Base-by-base conservation (phyloP, 2,888 invertebrate species). In the Stenchaetothrips biformis region DNA sequence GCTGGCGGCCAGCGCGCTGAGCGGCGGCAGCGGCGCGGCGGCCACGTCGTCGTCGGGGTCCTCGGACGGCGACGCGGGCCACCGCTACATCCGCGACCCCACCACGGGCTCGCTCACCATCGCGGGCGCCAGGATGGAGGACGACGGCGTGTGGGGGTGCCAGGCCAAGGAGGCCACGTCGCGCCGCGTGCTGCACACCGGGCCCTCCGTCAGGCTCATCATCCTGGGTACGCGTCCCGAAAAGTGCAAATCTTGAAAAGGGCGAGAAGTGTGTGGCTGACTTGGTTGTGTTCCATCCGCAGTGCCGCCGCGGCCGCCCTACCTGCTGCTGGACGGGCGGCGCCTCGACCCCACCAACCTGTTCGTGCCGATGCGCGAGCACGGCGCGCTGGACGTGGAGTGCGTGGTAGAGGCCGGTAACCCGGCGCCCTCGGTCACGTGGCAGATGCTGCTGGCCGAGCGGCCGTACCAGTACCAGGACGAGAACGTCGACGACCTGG, bases 351-450 rank as follows among this genome's bases (percentile, higher is more conserved):
- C 95, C 0, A 94, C 95, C 83, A 95, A 95, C 88, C 92, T 93
- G 82, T 95, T 95, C 89, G 93, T 95, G 84, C 95, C 95, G 0
- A 95, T 95, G 27, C 90, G 94, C 84, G 95, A 96, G 86, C 94
- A 94, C 86, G 92, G 93, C 49, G 93, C 94, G 85, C 89, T 96
- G 59, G 92, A 92, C 82, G 91, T 96, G 83, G 92, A 93, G 83
- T 96, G 96, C 85, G 92, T 95, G n/a, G 94, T 94, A 82, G 95
- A 95, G 87, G 95, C 95, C 87, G 92, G 92, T 78, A 91, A 92
- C 84, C 93, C 93, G 0, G 90, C 91, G 49, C 88, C 90, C 89
- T 88, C 83, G 88, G 90, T 0, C 85, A 89, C 25, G 85, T 91
- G 81, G 91, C 90, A 85, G 89, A 89, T 83, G 85, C 88, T 8